These are phyloP conservation scores for Leptinotarsa undecemlineata DNA, from an alignment of 1,140 invertebrate species.

Conservation along the genomic window DNA sequence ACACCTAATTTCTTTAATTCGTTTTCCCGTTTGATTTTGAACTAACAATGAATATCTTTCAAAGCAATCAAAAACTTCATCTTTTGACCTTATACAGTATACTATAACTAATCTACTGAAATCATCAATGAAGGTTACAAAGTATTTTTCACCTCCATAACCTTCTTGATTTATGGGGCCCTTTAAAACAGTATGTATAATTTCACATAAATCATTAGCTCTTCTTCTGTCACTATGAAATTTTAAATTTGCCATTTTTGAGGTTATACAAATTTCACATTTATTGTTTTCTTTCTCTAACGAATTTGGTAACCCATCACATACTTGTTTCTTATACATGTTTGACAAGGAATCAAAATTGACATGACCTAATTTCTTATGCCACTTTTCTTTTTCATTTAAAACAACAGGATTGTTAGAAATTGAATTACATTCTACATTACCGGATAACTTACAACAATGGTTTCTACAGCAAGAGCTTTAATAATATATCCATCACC, in stretches of 20 bases:
- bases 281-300: conserved; percentile 3
- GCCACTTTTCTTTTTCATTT: too few species aligned
- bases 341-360: too few species aligned
- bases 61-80: conserved; percentile 45
- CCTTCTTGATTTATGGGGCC: conserved; percentile 5
- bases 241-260: conserved; percentile 16
- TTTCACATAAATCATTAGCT: conserved; percentile 16
- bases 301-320: too few species aligned
- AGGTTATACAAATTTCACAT: conserved; percentile 19
- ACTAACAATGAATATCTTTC: conserved; percentile 35
- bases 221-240: conserved; percentile 25
- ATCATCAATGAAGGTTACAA: conserved; percentile 51
- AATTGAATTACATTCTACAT: too few species aligned
- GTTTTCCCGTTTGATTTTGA: conserved; percentile 26
- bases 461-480: conserved; percentile 46
- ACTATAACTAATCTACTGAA: conserved; percentile 43
- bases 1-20: too few species aligned
- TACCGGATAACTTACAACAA: conserved; percentile 28
- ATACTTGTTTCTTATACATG: too few species aligned
- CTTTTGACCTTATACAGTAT: conserved; percentile 51
- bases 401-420: too few species aligned
- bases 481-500: conserved; percentile 46
- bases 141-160: conserved; percentile 46
- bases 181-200: conserved; percentile 10
- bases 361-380: too few species aligned